phyloP scores from a whole-genome alignment of 1,140 invertebrate genomes.

The Cydia amplana region DNA sequence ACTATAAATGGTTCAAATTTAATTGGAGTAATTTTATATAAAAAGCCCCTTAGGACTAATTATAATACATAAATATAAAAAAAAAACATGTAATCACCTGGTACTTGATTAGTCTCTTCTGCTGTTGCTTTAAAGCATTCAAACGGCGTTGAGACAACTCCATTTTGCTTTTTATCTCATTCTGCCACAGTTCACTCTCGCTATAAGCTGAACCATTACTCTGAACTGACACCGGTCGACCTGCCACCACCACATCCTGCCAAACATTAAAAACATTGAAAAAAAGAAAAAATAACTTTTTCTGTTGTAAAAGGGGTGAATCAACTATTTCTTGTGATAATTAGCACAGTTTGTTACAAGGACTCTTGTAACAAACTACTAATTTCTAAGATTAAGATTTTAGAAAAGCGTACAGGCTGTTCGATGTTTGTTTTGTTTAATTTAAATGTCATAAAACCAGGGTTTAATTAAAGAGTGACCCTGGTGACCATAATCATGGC shows the following conservation, averaged over 20 bases:
- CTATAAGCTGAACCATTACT: slow-evolving; percentile 76
- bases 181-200: slow-evolving; percentile 78
- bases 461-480: neutral
- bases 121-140: slow-evolving; percentile 73
- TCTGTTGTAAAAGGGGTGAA: neutral
- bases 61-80: neutral
- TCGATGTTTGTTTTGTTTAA: too few relatives aligned
- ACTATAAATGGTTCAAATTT: too few relatives aligned
- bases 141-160: slow-evolving; percentile 73
- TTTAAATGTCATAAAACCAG: too few relatives aligned
- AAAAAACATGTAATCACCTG: slow-evolving; percentile 52
- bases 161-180: slow-evolving; percentile 78
- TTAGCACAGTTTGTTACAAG: too few relatives aligned
- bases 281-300: neutral
- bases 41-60: neutral
- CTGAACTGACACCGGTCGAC: slow-evolving; percentile 72
- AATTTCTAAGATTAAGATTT: too few relatives aligned
- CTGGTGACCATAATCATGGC: too few relatives aligned
- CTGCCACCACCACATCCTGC: slow-evolving; percentile 68
- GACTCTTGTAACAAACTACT: too few relatives aligned
- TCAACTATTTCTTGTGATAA: too few relatives aligned
- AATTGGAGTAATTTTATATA: too few relatives aligned
- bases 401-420: too few relatives aligned
- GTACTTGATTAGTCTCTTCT: slow-evolving; percentile 74
- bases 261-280: slow-evolving; percentile 33